Evolutionary conservation across 53 echinoderm and acorn worm species (phyloP), one percentile per base, ranked within the genome.

Genomic region (Temnopleurus reevesii): DNA sequence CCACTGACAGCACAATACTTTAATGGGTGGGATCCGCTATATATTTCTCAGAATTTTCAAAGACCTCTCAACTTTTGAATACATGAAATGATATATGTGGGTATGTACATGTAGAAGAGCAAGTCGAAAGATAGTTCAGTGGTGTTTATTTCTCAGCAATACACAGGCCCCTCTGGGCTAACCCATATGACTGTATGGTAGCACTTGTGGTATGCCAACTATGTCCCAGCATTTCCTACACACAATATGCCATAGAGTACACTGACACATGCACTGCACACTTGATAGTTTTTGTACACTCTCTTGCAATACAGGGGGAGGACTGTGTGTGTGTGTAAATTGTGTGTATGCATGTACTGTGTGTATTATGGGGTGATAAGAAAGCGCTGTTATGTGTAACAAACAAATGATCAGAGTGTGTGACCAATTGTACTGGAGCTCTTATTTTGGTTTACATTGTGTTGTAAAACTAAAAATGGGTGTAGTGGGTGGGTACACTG

Each of bases 181-280:
- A 3, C 46, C 27, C 9, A 12, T 28, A 27, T 30, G 31, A 49
- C 80, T 80, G 80, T 80, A 27, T 80, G 47, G 41, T 55, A 85
- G 85, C 85, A 23, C 44, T 5, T 44, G 44, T 85, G 85, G 85
- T 85, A 85, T 85, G 85, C 85, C 60, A 85, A 85, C 43, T 60
- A 85, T 85, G 85, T 44, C 43, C 24, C 59, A 2, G 45, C 44
- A 47, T 85, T 85, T 60, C 85, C 85, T 59, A 58, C 46, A 59
- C 85, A 85, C 54, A n/a, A n/a, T 57, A 55, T 51, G 41, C 21
- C 18, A 46, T 28, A 79, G 45, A 79, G 79, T 79, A 79, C 79
- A 79, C 79, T 47, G 46, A 79, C 79, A 49, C 79, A 79, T 49
- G 46, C 19, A 66, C 19, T 77, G 25, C 34, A 77, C 77, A 79